Base-by-base conservation (phyloP, 2,888 invertebrate species). In the Brachyopa scutellaris region DNA sequence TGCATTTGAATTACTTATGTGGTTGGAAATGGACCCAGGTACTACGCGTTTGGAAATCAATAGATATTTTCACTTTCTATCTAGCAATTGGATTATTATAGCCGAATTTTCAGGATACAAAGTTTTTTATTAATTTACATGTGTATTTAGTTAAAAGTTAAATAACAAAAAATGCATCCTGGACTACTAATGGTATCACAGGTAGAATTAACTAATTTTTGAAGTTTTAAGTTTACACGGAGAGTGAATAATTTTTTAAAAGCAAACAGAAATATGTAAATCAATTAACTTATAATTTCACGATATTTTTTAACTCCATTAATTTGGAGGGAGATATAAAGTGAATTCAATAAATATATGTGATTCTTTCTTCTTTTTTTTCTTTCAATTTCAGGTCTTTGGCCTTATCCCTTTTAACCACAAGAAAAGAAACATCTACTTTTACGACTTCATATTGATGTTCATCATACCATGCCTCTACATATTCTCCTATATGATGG, bases 381-480 rank as follows among this genome's bases (percentile, higher is more conserved):
- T 6, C 19, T 42, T 9, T 49, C 64, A 13, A 47, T n/a, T 84
- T 67, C 55, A 89, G 89, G 74, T 84, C 31, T 86, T 87, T 47
- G 90, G 90, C 1, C 84, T 89, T 0, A 85, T 89, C 33, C 90
- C 90, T 1, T 84, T 89, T n/a, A 88, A 89, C 69, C 53, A 72
- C 8, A 66, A 9, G 19, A 72, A 47, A 5, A 88, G 87, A 0
- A 77, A 86, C 29, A 70, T 85, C 33, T 1, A 31, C 9, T 2
- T 85, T 6, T 4, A 85, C 8, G 90, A 90, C 66, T 90, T 88
- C 29, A 23, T 84, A 1, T 66, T 88, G 33, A 89, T 90, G 88
- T 21, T 86, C 2, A 59, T 88, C 1, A 42, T 88, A 59, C 89
- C 90, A 1, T 38, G 86, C 8, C 21, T 86, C 2, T 90, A 89